A percentile compares a stretch with the other conserved stretches of the same genome.
Conservation (phyloP, 2,797 vertebrate genomes). For the Lepus townsendii region DNA sequence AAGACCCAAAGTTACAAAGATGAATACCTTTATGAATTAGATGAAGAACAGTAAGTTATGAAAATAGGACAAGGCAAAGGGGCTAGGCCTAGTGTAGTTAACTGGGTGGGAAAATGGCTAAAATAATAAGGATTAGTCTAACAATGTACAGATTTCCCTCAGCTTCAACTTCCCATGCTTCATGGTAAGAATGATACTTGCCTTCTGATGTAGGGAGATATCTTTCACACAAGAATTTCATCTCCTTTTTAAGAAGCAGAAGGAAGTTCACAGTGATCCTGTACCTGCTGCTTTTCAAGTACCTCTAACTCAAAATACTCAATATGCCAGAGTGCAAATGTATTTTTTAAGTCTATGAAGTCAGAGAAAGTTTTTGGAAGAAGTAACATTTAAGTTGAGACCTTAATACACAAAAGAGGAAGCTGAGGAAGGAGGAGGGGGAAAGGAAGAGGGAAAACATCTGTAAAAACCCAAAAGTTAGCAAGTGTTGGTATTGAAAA, state of each 20-base stretch:
- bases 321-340: background rate
- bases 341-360: background rate
- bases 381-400: background rate
- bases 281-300: background rate
- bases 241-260: background rate
- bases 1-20: no score
- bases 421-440: background rate
- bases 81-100: background rate
- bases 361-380: constrained; percentile 32
- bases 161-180: background rate
- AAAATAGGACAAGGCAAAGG: background rate
- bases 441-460: background rate
- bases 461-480: background rate
- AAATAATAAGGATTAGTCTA: background rate
- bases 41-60: background rate
- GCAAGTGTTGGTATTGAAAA: background rate
- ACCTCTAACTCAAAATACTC: background rate
- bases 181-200: background rate
- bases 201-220: background rate
- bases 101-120: background rate
- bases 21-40: background rate
- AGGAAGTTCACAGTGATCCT: background rate
- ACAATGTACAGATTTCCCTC: background rate
- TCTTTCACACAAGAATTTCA: background rate
- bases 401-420: background rate